phyloP scores from a whole-genome alignment of 2,888 invertebrate species.

The Abscondita cerata region DNA sequence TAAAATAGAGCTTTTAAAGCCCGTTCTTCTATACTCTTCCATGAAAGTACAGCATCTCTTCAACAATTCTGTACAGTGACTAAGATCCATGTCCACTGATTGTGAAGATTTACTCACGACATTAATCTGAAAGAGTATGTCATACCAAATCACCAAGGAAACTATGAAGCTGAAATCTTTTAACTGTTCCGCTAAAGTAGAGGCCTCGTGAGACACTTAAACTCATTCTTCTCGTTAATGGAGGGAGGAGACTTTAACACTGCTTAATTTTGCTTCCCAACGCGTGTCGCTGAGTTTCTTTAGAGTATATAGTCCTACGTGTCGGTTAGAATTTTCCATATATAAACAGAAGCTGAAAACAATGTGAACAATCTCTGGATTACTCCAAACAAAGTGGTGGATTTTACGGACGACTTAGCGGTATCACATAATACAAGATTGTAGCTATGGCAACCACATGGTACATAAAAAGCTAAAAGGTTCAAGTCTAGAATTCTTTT shows the following conservation, averaged over 20 bases:
- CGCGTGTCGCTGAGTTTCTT: constrained; percentile 46
- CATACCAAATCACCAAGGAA: constrained; percentile 49
- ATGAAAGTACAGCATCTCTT: constrained; percentile 35
- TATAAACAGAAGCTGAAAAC: constrained; percentile 34
- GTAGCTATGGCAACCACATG: constrained; percentile 35
- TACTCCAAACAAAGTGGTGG: constrained; percentile 48
- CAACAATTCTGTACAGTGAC: constrained; percentile 39
- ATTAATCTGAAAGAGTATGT: constrained; percentile 46
- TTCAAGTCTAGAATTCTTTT: constrained; percentile 44
- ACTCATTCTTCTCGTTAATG: not conserved
- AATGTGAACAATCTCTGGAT: constrained; percentile 44
- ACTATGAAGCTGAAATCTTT: constrained; percentile 45
- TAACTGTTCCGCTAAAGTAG: constrained; percentile 40
- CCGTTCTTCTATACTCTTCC: constrained; percentile 38
- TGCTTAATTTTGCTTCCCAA: constrained; percentile 40
- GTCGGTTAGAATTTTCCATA: constrained; percentile 45
- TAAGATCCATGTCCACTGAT: constrained; percentile 35
- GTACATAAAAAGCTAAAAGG: constrained; percentile 30
- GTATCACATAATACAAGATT: constrained; percentile 33
- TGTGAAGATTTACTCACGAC: constrained; percentile 40
- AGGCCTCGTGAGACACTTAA: constrained; percentile 38
- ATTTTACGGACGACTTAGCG: constrained; percentile 41
- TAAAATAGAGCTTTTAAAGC: constrained; percentile 39
- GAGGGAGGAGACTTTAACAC: constrained; percentile 41
- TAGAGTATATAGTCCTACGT: constrained; percentile 39